phyloP scores from a whole-genome alignment of 2,888 invertebrate genomes.

The Pseudanteris insignis region DNA sequence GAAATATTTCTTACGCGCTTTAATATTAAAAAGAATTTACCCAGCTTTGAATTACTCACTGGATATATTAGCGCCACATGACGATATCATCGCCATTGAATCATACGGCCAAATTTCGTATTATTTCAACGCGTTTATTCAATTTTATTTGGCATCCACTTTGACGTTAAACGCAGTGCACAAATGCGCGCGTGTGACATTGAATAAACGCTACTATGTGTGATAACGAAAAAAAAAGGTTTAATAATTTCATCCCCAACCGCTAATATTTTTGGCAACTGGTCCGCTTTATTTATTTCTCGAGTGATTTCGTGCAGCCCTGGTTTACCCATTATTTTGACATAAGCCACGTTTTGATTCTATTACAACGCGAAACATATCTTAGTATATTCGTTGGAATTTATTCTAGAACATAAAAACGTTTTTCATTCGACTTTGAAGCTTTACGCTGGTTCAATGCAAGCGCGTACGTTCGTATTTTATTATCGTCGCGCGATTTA shows the following conservation, averaged over 20 bases:
- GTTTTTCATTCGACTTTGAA: conserved; percentile 17
- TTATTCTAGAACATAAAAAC: conserved; percentile 14
- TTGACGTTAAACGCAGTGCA: no score
- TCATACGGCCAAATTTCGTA: no score
- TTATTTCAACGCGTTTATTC: conserved; percentile 22
- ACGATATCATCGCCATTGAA: conserved; percentile 34
- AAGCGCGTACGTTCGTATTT: conserved; percentile 18
- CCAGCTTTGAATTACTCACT: conserved; percentile 40
- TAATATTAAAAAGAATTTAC: conserved; percentile 41
- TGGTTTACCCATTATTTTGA: no score
- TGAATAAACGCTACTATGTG: no score
- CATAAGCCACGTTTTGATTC: conserved; percentile 12
- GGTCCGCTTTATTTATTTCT: no score
- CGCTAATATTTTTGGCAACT: conserved; percentile 16
- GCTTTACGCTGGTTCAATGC: conserved; percentile 11
- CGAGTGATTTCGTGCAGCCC: no score
- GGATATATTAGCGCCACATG: conserved; percentile 18
- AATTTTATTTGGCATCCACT: conserved; percentile 20
- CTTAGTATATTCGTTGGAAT: conserved; percentile 15
- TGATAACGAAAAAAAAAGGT: no score
- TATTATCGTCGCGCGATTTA: conserved; percentile 17
- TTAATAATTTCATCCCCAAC: no score
- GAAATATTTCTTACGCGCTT: conserved; percentile 38
- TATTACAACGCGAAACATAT: conserved; percentile 17
- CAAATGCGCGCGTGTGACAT: no score